These are phyloP conservation scores for Hyperopisus bebe DNA, from an alignment of 2,113 vertebrate genomes.

Conservation along the genomic window DNA sequence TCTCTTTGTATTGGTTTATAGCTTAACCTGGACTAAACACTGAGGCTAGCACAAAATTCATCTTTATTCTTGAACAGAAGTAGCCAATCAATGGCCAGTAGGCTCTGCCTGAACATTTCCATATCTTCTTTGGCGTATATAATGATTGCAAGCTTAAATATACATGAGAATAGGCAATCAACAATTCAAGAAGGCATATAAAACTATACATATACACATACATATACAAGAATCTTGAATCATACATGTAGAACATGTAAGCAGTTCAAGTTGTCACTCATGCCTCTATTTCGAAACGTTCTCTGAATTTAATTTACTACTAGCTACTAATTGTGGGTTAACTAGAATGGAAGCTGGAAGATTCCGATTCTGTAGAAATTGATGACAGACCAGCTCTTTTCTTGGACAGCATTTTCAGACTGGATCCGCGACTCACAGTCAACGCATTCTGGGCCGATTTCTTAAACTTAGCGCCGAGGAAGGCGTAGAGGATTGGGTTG, in stretches of 20 bases:
- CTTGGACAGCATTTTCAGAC: constrained; percentile 86
- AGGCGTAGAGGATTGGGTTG: constrained; percentile 96
- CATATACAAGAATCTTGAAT: constrained; percentile 36
- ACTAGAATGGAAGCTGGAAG: constrained; percentile 93
- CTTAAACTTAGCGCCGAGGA: constrained; percentile 93
- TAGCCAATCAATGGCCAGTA: constrained; percentile 59
- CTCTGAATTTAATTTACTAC: constrained; percentile 38
- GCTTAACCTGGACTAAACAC: background rate
- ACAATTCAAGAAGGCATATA: constrained; percentile 60
- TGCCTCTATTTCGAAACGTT: constrained; percentile 45
- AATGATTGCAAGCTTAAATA: constrained; percentile 6
- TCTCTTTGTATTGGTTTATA: background rate
- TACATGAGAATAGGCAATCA: constrained; percentile 58
- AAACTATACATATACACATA: constrained; percentile 45
- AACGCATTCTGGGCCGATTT: constrained; percentile 81
- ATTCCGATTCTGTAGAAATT: constrained; percentile 92
- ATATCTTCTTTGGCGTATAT: constrained; percentile 24
- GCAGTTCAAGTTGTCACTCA: constrained; percentile 52
- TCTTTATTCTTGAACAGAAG: constrained; percentile 12
- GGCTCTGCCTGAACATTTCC: constrained; percentile 64
- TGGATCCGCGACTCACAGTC: constrained; percentile 78
- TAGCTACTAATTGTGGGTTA: constrained; percentile 55
- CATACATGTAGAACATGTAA: constrained; percentile 68
- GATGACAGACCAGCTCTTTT: constrained; percentile 86
- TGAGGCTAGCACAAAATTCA: background rate